These are phyloP conservation scores for Glandiceps talaboti DNA, from an alignment of 53 echinoderm and acorn worm genomes.

Conservation along the genomic window DNA sequence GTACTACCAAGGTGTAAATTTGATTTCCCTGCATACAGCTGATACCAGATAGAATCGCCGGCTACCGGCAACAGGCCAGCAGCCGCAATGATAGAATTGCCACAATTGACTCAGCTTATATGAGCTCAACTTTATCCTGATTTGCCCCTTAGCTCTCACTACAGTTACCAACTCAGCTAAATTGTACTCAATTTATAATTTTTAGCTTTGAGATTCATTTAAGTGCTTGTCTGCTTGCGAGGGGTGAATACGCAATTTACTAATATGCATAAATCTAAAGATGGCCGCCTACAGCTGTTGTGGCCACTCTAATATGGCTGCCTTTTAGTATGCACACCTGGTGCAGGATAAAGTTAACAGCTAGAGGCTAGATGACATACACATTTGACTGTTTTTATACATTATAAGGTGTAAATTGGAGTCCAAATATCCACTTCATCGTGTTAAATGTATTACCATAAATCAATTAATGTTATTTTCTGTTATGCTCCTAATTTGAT, in stretches of 20 bases:
- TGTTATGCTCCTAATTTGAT: too few relatives aligned
- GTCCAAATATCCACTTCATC: too few relatives aligned
- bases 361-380: neutral
- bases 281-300: neutral
- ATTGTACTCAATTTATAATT: neutral
- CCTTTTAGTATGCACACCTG: neutral
- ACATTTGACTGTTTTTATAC: too few relatives aligned
- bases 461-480: too few relatives aligned
- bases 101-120: neutral
- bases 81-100: neutral
- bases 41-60: neutral
- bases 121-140: neutral
- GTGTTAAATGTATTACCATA: too few relatives aligned
- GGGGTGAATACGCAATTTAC: neutral
- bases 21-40: neutral
- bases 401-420: too few relatives aligned
- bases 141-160: neutral
- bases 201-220: neutral
- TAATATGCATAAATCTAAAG: neutral
- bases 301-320: neutral
- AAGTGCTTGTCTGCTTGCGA: neutral
- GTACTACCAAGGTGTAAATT: neutral
- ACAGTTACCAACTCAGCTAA: neutral
- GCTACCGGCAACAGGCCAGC: neutral
- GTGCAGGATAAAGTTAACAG: neutral